A percentile compares a stretch with the other conserved stretches of the same genome.
Conservation (phyloP, 2,797 vertebrate species). For the Gallirallus australis region DNA sequence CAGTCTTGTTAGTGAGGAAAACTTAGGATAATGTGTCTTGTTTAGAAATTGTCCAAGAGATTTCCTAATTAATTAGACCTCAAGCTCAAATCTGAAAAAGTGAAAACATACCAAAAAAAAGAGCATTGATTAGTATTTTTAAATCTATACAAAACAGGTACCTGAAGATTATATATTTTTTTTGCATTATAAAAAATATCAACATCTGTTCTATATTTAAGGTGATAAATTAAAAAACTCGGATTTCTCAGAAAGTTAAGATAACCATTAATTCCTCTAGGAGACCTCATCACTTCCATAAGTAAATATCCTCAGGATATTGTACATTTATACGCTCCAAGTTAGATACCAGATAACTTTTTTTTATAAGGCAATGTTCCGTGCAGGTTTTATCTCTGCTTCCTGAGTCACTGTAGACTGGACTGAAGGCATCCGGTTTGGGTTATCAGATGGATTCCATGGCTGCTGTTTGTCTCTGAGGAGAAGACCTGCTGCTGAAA, state of each 20-base stretch:
- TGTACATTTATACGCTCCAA: neutral
- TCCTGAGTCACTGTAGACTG: neutral
- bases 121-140: neutral
- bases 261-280: slow-evolving; percentile 11
- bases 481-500: neutral
- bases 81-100: neutral
- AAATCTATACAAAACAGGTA: neutral
- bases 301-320: slow-evolving; percentile 36
- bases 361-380: neutral
- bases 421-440: neutral
- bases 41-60: slow-evolving; percentile 10
- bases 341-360: neutral
- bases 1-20: slow-evolving; percentile 37
- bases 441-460: neutral
- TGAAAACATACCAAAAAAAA: neutral
- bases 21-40: slow-evolving; percentile 19
- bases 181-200: neutral
- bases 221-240: neutral
- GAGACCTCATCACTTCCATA: neutral
- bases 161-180: neutral
- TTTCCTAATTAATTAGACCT: slow-evolving; percentile 23
- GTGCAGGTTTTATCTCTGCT: neutral
- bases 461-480: neutral
- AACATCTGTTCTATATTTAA: neutral
- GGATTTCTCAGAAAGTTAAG: neutral